phyloP scores from a whole-genome alignment of 2,888 invertebrate species.

The Isoperla grammatica region DNA sequence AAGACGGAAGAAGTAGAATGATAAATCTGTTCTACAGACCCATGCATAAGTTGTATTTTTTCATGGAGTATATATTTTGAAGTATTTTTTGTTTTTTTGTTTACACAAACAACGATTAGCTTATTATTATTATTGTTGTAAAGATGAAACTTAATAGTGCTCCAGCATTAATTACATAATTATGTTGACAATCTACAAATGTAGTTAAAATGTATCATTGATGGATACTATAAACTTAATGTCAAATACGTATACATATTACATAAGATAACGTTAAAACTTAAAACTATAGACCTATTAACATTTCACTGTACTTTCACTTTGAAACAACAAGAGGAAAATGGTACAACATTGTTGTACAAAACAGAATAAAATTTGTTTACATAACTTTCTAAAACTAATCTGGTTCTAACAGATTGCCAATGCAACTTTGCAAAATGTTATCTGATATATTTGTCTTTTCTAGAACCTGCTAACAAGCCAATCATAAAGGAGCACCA shows the following conservation, averaged over 20 bases:
- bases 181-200: neutral
- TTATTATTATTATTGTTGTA: conserved; percentile 15
- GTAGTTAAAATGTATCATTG: no score
- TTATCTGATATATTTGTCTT: neutral
- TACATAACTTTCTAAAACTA: neutral
- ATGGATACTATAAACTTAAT: neutral
- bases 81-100: conserved; percentile 18
- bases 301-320: neutral
- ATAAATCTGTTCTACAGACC: conserved; percentile 13
- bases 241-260: conserved; percentile 4
- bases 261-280: conserved; percentile 5
- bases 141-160: conserved; percentile 24
- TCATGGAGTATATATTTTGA: neutral
- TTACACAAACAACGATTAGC: conserved; percentile 25
- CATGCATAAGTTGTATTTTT: conserved; percentile 2
- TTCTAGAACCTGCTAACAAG: conserved; percentile 12
- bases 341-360: neutral
- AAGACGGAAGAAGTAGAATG: no score
- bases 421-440: conserved; percentile 9
- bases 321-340: conserved; percentile 1
- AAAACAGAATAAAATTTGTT: neutral
- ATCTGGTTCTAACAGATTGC: conserved; percentile 3
- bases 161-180: conserved; percentile 6
- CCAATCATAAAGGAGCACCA: conserved; percentile 26
- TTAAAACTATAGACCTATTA: neutral